Evolutionary conservation across 1,140 invertebrate genomes (phyloP).

Genomic region (Drosophila persimilis): DNA sequence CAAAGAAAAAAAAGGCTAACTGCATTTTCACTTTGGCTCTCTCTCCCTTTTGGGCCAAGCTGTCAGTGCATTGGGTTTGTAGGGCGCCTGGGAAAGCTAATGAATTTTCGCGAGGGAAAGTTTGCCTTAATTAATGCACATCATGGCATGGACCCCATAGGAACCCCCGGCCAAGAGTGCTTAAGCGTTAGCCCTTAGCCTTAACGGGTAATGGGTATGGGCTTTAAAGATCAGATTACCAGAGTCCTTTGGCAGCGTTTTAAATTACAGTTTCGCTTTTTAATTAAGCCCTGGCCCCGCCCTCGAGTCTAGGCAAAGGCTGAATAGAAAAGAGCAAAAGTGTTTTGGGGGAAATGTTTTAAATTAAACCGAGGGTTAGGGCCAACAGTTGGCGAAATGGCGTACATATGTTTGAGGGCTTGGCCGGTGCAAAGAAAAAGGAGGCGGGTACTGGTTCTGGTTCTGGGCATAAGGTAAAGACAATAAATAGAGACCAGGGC

Average conservation of each 20-base stretch:
- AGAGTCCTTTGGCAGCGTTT: conserved; percentile 37
- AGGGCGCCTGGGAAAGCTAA: conserved; percentile 57
- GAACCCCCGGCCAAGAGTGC: not conserved
- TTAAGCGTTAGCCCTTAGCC: conserved; percentile 21
- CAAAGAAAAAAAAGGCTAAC: conserved; percentile 11
- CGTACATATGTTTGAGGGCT: conserved; percentile 1
- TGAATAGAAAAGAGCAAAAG: conserved; percentile 32
- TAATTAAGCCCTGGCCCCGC: conserved; percentile 35
- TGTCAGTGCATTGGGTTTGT: conserved; percentile 51
- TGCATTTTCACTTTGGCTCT: conserved; percentile 39
- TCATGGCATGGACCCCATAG: not conserved
- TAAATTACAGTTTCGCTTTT: conserved; percentile 59
- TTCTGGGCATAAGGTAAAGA: conserved; percentile 23
- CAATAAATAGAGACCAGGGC: conserved; percentile 51
- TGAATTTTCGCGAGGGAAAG: conserved; percentile 53
- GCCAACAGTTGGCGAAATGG: conserved; percentile 39
- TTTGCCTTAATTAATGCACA: conserved; percentile 59
- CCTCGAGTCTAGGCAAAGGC: conserved; percentile 49
- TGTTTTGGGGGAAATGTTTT: conserved; percentile 35
- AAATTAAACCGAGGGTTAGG: conserved; percentile 48
- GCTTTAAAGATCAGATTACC: conserved; percentile 42
- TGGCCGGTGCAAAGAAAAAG: conserved; percentile 19
- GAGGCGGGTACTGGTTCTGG: conserved; percentile 16
- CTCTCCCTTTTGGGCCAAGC: conserved; percentile 26
- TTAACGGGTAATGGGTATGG: not conserved